phyloP scores from a whole-genome alignment of 2,888 invertebrate species.

The Coecobrya sp. region DNA sequence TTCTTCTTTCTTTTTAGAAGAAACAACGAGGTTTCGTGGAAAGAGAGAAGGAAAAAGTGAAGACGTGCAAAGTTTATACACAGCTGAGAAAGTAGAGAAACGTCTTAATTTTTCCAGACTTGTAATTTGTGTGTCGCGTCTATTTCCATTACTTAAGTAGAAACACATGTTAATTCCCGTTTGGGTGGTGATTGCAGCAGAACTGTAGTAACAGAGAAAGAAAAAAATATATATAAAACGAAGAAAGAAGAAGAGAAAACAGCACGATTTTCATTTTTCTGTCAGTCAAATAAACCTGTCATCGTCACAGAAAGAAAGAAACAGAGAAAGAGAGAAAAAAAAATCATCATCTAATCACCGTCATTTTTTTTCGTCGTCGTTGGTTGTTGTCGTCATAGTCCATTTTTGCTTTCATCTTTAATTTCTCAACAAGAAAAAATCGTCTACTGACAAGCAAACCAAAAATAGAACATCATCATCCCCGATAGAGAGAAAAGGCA shows the following conservation, averaged over 20 bases:
- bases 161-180: neutral
- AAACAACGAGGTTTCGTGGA: neutral
- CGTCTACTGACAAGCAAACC: neutral
- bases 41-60: neutral
- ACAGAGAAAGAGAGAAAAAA: constrained; percentile 7
- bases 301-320: constrained; percentile 16
- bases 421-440: neutral
- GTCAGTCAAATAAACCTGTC: constrained; percentile 60
- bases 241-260: constrained; percentile 14
- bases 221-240: neutral
- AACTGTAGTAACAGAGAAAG: neutral
- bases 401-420: constrained; percentile 16
- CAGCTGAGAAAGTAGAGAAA: neutral
- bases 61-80: neutral
- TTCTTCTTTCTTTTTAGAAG: neutral
- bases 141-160: neutral
- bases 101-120: neutral
- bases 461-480: neutral
- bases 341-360: constrained; percentile 57
- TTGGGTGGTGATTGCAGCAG: neutral
- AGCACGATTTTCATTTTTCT: constrained; percentile 44
- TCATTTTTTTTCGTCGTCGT: neutral
- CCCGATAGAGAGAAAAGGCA: neutral
- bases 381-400: neutral
- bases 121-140: constrained; percentile 5